Conservation (phyloP, 2,888 invertebrate species). For the Thysanoteuthis rhombus region DNA sequence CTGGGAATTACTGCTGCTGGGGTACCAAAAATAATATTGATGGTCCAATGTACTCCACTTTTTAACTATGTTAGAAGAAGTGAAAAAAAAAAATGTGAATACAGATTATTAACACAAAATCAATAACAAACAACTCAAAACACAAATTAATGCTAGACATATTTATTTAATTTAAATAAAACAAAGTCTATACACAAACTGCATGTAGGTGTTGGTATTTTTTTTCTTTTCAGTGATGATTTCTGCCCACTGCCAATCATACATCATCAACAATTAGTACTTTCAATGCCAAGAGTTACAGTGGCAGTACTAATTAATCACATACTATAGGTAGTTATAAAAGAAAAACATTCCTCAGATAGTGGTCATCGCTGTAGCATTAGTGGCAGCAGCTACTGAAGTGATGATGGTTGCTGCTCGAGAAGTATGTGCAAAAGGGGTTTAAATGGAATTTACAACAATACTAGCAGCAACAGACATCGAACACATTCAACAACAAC, state of each 20-base stretch:
- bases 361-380: not conserved
- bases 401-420: not conserved
- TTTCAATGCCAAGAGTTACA: not conserved
- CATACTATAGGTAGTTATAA: not conserved
- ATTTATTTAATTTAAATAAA: conserved; percentile 12
- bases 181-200: conserved; percentile 12
- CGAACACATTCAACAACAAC: not conserved
- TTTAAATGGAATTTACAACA: not conserved
- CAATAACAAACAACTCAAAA: not conserved
- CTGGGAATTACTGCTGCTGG: no score
- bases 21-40: no score
- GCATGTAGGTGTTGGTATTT: not conserved
- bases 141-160: not conserved
- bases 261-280: not conserved
- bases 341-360: not conserved
- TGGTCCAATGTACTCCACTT: no score
- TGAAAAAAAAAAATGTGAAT: not conserved
- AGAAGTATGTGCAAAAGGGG: not conserved
- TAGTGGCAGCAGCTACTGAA: not conserved
- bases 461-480: not conserved
- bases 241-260: not conserved
- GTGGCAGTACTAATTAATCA: not conserved
- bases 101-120: not conserved
- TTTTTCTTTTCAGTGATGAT: not conserved
- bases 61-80: no score